Percentiles rank a stretch among this genome's conserved stretches.
phyloP scores from a whole-genome alignment of 2,113 vertebrate species.

The Lepus americanus region DNA sequence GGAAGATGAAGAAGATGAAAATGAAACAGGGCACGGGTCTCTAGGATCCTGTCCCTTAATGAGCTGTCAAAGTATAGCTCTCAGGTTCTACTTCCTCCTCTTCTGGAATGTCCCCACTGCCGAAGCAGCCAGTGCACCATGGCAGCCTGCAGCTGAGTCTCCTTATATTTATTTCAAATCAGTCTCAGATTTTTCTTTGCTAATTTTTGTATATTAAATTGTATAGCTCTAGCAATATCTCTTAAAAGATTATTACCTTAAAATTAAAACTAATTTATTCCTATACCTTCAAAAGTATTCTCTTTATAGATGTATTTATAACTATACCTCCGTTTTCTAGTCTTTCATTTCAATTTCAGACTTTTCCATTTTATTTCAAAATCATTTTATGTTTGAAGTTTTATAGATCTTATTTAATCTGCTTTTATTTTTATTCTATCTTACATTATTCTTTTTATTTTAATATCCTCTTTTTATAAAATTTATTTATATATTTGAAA shows the following conservation, averaged over 20 bases:
- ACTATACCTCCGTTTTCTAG: neutral
- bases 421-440: constrained; percentile 17
- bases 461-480: too few relatives aligned
- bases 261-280: neutral
- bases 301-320: neutral
- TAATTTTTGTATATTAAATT: constrained; percentile 23
- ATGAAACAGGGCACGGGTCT: neutral
- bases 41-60: neutral
- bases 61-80: neutral
- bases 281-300: neutral
- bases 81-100: neutral
- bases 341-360: constrained; percentile 23
- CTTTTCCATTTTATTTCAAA: constrained; percentile 41
- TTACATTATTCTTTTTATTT: neutral
- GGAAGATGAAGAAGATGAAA: neutral
- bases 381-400: constrained; percentile 37
- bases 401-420: neutral
- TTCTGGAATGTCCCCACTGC: neutral
- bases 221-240: neutral
- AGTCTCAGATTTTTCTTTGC: neutral
- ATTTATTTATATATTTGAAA: too few relatives aligned
- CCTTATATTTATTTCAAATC: neutral
- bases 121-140: neutral
- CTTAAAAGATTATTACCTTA: neutral
- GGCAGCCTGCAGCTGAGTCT: too few relatives aligned